Evolutionary conservation across 2,797 vertebrate genomes (phyloP).

Genomic region (Rhynchotus rufescens): DNA sequence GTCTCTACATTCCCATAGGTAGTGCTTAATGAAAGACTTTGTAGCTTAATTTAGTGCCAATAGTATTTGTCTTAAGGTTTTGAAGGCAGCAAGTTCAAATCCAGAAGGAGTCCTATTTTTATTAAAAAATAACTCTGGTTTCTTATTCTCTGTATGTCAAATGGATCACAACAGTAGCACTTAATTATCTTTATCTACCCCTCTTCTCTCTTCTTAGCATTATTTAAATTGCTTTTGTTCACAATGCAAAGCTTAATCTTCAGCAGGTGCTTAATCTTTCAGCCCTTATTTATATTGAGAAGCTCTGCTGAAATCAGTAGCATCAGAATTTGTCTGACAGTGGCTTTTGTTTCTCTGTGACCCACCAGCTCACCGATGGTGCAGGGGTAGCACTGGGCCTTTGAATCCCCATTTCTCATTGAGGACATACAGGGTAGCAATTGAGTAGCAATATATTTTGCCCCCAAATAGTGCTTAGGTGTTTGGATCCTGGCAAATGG

Average conservation of each 20-base stretch:
- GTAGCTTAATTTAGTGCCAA: slow-evolving; percentile 65
- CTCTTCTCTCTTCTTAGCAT: not conserved
- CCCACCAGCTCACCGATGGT: not conserved
- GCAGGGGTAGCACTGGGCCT: not conserved
- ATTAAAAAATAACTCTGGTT: slow-evolving; percentile 62
- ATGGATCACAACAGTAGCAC: slow-evolving; percentile 53
- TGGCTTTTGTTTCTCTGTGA: not conserved
- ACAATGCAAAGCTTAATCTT: not conserved
- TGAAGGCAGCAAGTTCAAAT: slow-evolving; percentile 50
- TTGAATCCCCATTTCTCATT: not conserved
- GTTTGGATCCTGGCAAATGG: not conserved
- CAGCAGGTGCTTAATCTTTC: not conserved
- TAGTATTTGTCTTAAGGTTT: slow-evolving; percentile 51
- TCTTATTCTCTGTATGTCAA: slow-evolving; percentile 40
- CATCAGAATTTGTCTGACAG: not conserved
- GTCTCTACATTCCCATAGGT: slow-evolving; percentile 25
- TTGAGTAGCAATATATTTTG: not conserved
- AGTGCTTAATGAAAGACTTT: slow-evolving; percentile 59
- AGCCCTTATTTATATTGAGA: not conserved
- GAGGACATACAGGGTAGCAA: not conserved
- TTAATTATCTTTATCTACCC: slow-evolving; percentile 62
- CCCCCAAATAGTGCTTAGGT: not conserved
- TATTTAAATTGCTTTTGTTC: slow-evolving; percentile 29
- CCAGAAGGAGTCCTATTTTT: slow-evolving; percentile 57
- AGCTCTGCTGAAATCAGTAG: not conserved